These are phyloP conservation scores for Apamea epomidion DNA, from an alignment of 2,888 invertebrate genomes.

Conservation along the genomic window DNA sequence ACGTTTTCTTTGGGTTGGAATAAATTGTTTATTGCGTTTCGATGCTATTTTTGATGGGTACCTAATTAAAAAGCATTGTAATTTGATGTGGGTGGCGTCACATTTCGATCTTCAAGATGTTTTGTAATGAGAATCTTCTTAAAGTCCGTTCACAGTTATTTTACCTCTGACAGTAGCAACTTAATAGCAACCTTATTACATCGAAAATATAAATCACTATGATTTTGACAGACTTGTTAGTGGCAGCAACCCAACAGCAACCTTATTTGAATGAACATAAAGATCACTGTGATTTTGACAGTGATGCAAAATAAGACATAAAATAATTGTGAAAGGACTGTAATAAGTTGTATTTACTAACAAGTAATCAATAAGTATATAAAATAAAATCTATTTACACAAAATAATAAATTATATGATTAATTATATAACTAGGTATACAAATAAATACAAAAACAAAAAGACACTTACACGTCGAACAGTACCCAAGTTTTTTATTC, in stretches of 20 bases:
- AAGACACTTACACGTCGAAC: too few species aligned
- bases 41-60: constrained; percentile 23
- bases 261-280: background rate
- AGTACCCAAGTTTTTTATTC: background rate
- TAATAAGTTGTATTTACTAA: too few species aligned
- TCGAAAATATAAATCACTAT: background rate
- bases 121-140: background rate
- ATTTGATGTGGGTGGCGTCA: constrained; percentile 6
- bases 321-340: too few species aligned
- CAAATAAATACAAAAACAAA: background rate
- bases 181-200: background rate
- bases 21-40: constrained; percentile 44
- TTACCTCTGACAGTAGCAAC: too few species aligned
- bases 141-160: too few species aligned
- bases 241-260: background rate
- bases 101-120: background rate
- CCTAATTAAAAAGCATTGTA: constrained; percentile 20
- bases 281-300: background rate
- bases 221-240: background rate
- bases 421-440: background rate
- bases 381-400: background rate
- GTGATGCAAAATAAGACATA: background rate
- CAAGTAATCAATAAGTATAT: too few species aligned
- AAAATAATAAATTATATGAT: background rate
- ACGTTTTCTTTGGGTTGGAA: constrained; percentile 43